Conservation (phyloP, 2,888 invertebrate species). For the Gerris lacustris region DNA sequence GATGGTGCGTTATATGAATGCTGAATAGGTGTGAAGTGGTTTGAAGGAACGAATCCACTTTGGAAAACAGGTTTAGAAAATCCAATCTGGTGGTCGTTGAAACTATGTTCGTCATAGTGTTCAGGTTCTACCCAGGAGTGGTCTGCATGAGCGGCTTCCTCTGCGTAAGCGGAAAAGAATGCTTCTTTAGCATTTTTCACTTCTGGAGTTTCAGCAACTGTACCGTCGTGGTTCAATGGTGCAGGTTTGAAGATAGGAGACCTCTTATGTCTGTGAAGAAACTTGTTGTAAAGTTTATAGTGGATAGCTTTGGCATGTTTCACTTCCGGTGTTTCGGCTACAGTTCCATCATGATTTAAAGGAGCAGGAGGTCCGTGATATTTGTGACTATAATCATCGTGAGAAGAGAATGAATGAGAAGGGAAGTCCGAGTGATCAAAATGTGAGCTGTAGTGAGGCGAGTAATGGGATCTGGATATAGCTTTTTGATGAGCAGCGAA, state of each 20-base stretch:
- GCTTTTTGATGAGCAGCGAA: slow-evolving; percentile 13
- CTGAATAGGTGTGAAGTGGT: background rate
- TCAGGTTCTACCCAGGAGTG: slow-evolving; percentile 7
- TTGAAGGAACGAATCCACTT: background rate
- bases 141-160: background rate
- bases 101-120: background rate
- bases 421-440: background rate
- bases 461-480: background rate
- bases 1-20: background rate
- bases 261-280: slow-evolving; percentile 17
- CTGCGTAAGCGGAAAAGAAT: background rate
- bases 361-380: slow-evolving; percentile 17
- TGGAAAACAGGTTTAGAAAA: background rate
- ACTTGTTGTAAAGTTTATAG: slow-evolving; percentile 23
- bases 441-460: background rate
- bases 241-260: background rate
- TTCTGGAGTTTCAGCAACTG: slow-evolving; percentile 5
- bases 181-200: background rate
- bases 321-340: slow-evolving; percentile 37
- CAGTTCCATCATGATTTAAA: slow-evolving; percentile 17
- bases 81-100: background rate
- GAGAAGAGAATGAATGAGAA: background rate
- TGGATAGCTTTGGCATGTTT: slow-evolving; percentile 38
- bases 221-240: background rate
- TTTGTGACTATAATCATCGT: background rate